phyloP scores from a whole-genome alignment of 2,888 invertebrate species.

The Dysmachus trigonus region DNA sequence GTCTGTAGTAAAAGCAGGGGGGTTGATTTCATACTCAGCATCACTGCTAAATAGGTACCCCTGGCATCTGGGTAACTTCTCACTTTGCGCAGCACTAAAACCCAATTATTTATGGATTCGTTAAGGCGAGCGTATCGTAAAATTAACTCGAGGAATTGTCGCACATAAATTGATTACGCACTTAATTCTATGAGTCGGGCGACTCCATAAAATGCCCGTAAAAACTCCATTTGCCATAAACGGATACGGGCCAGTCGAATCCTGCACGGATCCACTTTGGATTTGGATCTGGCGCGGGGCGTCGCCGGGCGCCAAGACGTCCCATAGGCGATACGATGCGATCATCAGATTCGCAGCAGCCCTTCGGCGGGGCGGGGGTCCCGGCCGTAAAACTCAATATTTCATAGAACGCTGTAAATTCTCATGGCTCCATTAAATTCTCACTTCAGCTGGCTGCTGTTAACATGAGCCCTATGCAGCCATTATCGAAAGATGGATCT shows the following conservation, averaged over 20 bases:
- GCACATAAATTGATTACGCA: constrained; percentile 40
- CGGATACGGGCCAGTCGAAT: background rate
- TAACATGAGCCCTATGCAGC: constrained; percentile 22
- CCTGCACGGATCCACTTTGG: background rate
- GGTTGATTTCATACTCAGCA: background rate
- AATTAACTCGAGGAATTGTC: constrained; percentile 39
- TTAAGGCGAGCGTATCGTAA: constrained; percentile 11
- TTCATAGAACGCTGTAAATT: constrained; percentile 36
- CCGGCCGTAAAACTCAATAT: constrained; percentile 15
- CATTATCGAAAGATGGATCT: constrained; percentile 30
- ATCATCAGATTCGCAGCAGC: constrained; percentile 15
- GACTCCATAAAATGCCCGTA: constrained; percentile 30
- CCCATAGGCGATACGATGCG: background rate
- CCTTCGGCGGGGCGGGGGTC: background rate
- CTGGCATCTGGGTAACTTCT: background rate
- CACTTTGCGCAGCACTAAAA: constrained; percentile 14
- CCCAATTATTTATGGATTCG: constrained; percentile 34
- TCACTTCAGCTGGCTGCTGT: constrained; percentile 17
- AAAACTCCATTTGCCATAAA: constrained; percentile 24
- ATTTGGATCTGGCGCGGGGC: background rate
- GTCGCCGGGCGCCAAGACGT: background rate
- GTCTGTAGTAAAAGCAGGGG: background rate
- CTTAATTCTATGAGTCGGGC: constrained; percentile 35
- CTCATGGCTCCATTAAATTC: constrained; percentile 27
- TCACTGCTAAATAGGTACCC: background rate